phyloP scores from a whole-genome alignment of 2,113 vertebrate species.

The Capreolus pygargus region DNA sequence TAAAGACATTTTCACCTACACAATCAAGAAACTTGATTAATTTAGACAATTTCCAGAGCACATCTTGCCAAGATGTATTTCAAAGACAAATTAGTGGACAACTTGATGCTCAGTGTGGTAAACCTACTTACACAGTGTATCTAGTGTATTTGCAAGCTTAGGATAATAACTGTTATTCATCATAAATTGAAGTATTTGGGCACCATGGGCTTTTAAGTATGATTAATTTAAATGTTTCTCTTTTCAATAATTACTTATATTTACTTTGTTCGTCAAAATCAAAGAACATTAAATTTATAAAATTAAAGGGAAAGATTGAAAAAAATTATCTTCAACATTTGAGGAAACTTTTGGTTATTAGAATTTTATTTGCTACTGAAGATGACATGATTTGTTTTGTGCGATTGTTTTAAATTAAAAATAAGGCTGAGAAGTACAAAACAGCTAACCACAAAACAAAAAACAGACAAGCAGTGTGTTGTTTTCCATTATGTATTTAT shows the following conservation, averaged over 20 bases:
- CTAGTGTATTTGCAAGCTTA: background rate
- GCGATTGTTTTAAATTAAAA: background rate
- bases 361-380: background rate
- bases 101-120: background rate
- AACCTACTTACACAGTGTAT: background rate
- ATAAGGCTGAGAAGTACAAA: background rate
- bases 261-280: background rate
- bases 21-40: slow-evolving; percentile 13
- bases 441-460: background rate
- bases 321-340: background rate
- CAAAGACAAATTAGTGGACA: slow-evolving; percentile 37
- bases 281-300: background rate
- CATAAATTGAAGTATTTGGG: background rate
- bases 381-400: background rate
- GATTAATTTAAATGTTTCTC: background rate
- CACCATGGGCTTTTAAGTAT: background rate
- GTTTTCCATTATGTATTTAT: background rate
- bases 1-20: background rate
- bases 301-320: background rate
- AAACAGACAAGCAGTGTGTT: background rate
- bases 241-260: background rate
- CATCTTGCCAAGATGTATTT: slow-evolving; percentile 4
- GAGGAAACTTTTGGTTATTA: background rate
- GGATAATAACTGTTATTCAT: background rate
- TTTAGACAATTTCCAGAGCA: slow-evolving; percentile 32